phyloP scores from a whole-genome alignment of 92 coral and sea anemone genomes.

The Hydrozoanthus gracilis region DNA sequence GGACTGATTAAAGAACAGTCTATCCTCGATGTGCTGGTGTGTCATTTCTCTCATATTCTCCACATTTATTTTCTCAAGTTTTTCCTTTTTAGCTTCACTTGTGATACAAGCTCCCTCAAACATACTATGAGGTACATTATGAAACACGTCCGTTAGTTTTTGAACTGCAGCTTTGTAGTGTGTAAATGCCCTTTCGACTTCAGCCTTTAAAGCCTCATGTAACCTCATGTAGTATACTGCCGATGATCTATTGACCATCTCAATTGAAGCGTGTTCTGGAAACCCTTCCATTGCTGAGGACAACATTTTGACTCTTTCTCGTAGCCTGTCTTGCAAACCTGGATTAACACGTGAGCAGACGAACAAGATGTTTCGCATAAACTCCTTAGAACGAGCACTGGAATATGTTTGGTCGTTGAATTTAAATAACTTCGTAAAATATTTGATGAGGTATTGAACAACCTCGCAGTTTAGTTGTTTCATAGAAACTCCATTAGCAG shows the following conservation, averaged over 20 bases:
- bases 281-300: conserved; percentile 70
- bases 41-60: conserved; percentile 71
- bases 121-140: conserved; percentile 59
- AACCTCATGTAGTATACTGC: conserved; percentile 66
- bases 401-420: conserved; percentile 83
- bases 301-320: conserved; percentile 60
- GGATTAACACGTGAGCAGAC: conserved; percentile 70
- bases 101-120: conserved; percentile 50
- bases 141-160: conserved; percentile 67
- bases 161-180: conserved; percentile 73
- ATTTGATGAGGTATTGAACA: conserved; percentile 72
- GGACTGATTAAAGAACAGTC: conserved; percentile 79
- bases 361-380: conserved; percentile 65
- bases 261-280: conserved; percentile 72
- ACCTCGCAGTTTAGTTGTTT: conserved; percentile 64
- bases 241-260: conserved; percentile 72
- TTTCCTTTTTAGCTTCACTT: conserved; percentile 48
- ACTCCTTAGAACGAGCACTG: conserved; percentile 84
- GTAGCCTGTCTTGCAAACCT: conserved; percentile 61
- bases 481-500: conserved; percentile 68
- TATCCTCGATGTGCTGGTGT: conserved; percentile 74
- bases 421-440: conserved; percentile 78
- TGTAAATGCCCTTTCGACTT: conserved; percentile 67
- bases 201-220: conserved; percentile 80
- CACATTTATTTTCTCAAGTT: conserved; percentile 58